A percentile compares a stretch with the other conserved stretches of the same genome.
Evolutionary conservation across 2,797 vertebrate species (phyloP).

Genomic region (Chloroceryle amazona): DNA sequence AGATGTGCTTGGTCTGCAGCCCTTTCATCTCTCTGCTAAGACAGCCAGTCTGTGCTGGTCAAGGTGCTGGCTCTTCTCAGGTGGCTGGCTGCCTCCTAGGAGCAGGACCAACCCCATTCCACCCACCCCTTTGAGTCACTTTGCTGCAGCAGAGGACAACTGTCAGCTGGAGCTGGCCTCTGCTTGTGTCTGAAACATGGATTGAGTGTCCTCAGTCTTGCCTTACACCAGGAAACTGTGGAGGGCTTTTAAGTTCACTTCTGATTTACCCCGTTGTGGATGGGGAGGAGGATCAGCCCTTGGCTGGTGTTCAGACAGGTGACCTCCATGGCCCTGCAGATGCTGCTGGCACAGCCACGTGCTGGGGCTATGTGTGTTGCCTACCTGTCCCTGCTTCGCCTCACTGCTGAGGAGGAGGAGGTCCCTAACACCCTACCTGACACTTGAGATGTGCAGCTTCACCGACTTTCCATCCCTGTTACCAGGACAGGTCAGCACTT

Average conservation of each 20-base stretch:
- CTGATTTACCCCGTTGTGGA: neutral
- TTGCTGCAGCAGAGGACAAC: neutral
- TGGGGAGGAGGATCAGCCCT: neutral
- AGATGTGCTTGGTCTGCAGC: neutral
- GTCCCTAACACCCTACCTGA: neutral
- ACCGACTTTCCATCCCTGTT: neutral
- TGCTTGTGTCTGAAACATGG: fast-evolving
- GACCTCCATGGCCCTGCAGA: neutral
- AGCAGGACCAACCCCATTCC: neutral
- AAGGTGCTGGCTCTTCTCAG: neutral
- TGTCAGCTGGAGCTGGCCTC: neutral
- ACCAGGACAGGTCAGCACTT: neutral
- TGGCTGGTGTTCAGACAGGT: neutral
- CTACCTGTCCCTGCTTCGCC: neutral
- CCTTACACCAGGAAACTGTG: neutral
- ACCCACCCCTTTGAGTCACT: neutral
- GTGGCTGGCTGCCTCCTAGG: neutral
- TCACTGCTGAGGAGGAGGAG: neutral
- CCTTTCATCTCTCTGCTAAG: neutral
- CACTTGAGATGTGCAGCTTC: neutral
- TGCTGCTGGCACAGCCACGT: neutral
- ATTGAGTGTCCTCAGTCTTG: neutral
- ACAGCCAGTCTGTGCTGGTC: neutral
- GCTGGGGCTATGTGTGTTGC: neutral
- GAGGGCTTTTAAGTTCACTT: neutral